Conservation (phyloP, 2,888 invertebrate species). For the Noctua janthina region DNA sequence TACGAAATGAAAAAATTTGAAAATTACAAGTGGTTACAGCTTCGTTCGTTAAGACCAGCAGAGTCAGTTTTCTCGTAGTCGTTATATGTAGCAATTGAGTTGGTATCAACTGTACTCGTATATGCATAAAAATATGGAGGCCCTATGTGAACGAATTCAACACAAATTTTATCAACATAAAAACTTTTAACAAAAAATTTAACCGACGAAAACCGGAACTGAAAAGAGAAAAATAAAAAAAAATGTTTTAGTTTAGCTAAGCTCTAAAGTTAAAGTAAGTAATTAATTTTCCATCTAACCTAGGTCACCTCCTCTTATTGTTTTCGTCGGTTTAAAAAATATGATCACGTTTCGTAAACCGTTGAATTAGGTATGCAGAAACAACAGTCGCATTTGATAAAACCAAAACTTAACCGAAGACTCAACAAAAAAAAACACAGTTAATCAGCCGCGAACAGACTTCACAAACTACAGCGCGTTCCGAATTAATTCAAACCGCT, state of each 20-base stretch:
- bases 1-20: neutral
- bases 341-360: neutral
- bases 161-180: neutral
- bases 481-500: slow-evolving; percentile 54
- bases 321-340: too few relatives aligned
- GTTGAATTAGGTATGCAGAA: neutral
- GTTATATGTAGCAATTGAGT: neutral
- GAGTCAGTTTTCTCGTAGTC: neutral
- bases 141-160: neutral
- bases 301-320: too few relatives aligned
- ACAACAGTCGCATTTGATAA: slow-evolving; percentile 1
- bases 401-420: neutral
- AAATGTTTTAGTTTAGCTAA: too few relatives aligned
- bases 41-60: neutral
- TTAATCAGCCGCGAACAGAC: slow-evolving; percentile 32
- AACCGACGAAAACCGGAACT: too few relatives aligned
- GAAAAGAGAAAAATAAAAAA: too few relatives aligned
- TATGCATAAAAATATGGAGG: neutral
- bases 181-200: neutral
- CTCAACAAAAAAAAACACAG: neutral
- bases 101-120: neutral
- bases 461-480: slow-evolving; percentile 45
- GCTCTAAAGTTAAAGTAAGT: too few relatives aligned
- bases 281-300: neutral
- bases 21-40: neutral